phyloP scores from a whole-genome alignment of 2,888 invertebrate genomes.

The Lomographa bimaculata region DNA sequence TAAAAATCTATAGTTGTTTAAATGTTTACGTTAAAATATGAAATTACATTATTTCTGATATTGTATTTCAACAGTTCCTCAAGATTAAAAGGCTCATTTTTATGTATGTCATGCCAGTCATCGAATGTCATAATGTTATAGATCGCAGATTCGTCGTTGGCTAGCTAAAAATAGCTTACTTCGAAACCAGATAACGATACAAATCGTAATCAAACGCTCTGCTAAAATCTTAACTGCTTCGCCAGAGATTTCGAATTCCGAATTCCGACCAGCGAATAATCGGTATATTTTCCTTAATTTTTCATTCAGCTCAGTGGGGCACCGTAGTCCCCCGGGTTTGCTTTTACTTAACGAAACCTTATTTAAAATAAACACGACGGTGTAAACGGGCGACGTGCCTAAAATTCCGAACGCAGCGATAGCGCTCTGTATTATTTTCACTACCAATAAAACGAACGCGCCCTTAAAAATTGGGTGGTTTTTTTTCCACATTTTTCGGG shows the following conservation, averaged over 20 bases:
- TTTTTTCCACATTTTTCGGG: conserved; percentile 24
- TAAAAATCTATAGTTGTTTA: no score
- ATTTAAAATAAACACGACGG: conserved; percentile 79
- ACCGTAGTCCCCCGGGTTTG: conserved; percentile 61
- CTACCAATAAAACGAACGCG: conserved; percentile 58
- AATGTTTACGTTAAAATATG: no score
- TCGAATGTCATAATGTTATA: no score
- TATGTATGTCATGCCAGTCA: no score
- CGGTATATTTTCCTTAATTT: conserved; percentile 70
- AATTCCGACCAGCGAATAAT: conserved; percentile 40
- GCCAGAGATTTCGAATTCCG: no score
- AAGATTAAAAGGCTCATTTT: no score
- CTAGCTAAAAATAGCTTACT: no score
- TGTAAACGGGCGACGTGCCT: conserved; percentile 74
- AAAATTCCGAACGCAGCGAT: conserved; percentile 64
- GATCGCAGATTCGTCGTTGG: no score
- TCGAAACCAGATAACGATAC: background rate
- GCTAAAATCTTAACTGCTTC: conserved; percentile 16
- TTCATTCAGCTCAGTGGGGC: conserved; percentile 66
- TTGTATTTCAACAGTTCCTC: no score
- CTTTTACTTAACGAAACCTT: conserved; percentile 78
- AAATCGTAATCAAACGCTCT: conserved; percentile 3
- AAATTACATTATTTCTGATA: no score
- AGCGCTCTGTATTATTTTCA: conserved; percentile 62
- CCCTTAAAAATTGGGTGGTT: conserved; percentile 31